Conservation (phyloP, 92 coral and sea anemone genomes). For the Actinostola sp. region DNA sequence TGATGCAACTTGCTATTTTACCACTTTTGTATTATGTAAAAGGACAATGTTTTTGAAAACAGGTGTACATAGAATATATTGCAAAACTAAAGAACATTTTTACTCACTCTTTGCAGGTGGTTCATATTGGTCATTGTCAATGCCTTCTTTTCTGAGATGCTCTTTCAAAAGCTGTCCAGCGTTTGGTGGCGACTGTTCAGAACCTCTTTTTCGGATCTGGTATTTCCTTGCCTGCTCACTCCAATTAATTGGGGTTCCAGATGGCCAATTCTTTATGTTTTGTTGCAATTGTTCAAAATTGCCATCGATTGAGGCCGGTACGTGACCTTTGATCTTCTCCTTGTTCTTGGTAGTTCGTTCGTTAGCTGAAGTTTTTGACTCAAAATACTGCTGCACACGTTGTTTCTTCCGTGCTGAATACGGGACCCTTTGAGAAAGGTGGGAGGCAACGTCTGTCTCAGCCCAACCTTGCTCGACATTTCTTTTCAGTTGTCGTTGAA, state of each 20-base stretch:
- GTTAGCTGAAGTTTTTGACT: background rate
- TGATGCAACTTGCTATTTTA: too few relatives aligned
- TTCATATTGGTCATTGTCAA: background rate
- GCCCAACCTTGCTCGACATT: background rate
- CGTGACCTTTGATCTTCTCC: background rate
- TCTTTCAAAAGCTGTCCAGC: constrained; percentile 19
- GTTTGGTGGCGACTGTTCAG: constrained; percentile 7
- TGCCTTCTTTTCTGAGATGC: constrained; percentile 3
- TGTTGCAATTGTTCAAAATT: background rate
- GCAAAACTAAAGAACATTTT: too few relatives aligned
- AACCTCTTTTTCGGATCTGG: constrained; percentile 3
- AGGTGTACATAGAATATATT: too few relatives aligned
- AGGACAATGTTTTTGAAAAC: too few relatives aligned
- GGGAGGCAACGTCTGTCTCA: background rate
- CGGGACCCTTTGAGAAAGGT: background rate
- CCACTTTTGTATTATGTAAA: too few relatives aligned
- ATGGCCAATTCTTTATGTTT: constrained; percentile 5
- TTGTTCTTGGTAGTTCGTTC: background rate
- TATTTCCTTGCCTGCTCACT: constrained; percentile 23
- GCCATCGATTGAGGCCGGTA: background rate
- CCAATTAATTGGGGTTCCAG: constrained; percentile 29
- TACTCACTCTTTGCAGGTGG: too few relatives aligned
- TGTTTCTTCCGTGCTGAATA: constrained; percentile 2
- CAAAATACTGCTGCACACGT: background rate
- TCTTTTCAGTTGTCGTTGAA: background rate